Evolutionary conservation across 2,113 vertebrate species (phyloP).

Genomic region (Microtus richardsoni): DNA sequence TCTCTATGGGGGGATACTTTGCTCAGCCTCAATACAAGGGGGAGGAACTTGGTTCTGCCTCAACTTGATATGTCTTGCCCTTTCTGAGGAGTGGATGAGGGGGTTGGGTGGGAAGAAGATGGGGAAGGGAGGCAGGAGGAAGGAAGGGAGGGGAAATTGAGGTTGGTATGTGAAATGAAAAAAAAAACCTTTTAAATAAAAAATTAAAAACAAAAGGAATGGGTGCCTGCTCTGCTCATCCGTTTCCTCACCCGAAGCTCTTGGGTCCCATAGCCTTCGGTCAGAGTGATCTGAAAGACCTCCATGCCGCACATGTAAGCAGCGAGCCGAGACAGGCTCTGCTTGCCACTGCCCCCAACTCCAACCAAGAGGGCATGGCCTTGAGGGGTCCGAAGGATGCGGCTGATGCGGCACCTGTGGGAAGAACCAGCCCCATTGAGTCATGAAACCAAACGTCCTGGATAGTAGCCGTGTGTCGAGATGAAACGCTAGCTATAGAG

Average conservation of each 20-base stretch:
- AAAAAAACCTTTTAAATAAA: no score
- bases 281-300: constrained; percentile 90
- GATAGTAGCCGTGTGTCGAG: background rate
- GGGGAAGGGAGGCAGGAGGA: no score
- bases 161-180: no score
- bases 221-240: rapidly evolving
- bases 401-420: constrained; percentile 87
- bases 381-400: constrained; percentile 85
- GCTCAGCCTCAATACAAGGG: no score
- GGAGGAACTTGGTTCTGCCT: no score
- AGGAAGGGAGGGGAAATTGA: no score
- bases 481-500: background rate
- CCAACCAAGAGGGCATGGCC: constrained; percentile 89
- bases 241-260: constrained; percentile 88
- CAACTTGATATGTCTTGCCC: no score
- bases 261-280: constrained; percentile 86
- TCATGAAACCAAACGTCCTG: rapidly evolving
- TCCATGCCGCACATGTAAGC: constrained; percentile 89
- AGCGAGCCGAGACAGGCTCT: constrained; percentile 91
- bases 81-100: no score
- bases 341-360: constrained; percentile 92
- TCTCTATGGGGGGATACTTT: no score
- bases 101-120: no score
- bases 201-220: no score
- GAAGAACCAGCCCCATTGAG: background rate